These are phyloP conservation scores for Megalopta genalis DNA, from an alignment of 1,140 invertebrate species.

Conservation along the genomic window DNA sequence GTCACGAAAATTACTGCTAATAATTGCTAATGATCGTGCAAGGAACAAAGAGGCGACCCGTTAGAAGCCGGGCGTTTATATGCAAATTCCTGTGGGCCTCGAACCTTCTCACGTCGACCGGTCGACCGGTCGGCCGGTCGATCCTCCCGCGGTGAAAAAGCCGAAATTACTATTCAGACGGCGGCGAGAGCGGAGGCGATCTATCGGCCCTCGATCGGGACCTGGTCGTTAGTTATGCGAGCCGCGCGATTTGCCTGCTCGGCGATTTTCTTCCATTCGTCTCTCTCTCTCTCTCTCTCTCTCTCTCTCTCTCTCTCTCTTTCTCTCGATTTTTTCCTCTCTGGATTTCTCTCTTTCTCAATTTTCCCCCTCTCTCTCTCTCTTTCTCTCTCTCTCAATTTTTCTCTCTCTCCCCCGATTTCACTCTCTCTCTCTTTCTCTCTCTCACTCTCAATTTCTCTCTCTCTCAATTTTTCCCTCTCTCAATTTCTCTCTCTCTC, in stretches of 20 bases:
- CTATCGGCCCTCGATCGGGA: slow-evolving; percentile 27
- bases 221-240: slow-evolving; percentile 35
- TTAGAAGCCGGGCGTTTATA: slow-evolving; percentile 36
- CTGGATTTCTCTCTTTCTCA: too few relatives aligned
- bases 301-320: too few relatives aligned
- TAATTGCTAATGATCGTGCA: slow-evolving; percentile 45
- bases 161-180: slow-evolving; percentile 35
- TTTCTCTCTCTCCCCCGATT: too few relatives aligned
- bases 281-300: background rate
- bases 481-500: too few relatives aligned
- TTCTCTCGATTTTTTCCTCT: too few relatives aligned
- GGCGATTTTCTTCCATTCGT: background rate
- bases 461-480: too few relatives aligned
- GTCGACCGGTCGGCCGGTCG: slow-evolving; percentile 32
- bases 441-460: background rate
- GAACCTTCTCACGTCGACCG: too few relatives aligned
- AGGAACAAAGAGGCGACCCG: slow-evolving; percentile 39
- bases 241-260: background rate
- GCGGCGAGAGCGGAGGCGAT: slow-evolving; percentile 14
- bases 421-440: too few relatives aligned
- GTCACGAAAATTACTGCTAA: slow-evolving; percentile 42
- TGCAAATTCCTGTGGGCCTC: too few relatives aligned
- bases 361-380: background rate
- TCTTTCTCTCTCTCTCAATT: too few relatives aligned
- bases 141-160: slow-evolving; percentile 3